These are phyloP conservation scores for Drosophila pegasa DNA, from an alignment of 2,888 invertebrate genomes.

Conservation along the genomic window DNA sequence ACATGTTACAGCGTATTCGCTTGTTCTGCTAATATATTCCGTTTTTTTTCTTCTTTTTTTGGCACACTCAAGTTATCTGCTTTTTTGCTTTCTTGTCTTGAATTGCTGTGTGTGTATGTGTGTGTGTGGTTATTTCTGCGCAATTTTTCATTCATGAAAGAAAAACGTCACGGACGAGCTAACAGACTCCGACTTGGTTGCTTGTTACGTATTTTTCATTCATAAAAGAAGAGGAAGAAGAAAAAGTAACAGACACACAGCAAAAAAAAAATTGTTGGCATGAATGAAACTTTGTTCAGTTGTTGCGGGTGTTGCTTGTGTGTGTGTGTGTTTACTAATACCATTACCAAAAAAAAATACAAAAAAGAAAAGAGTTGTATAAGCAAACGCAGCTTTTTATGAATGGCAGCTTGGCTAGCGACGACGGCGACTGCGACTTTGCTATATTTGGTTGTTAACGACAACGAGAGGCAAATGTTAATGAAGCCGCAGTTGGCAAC, in stretches of 20 bases:
- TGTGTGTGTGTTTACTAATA: conserved; percentile 4
- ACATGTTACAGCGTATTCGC: conserved; percentile 20
- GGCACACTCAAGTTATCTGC: conserved; percentile 20
- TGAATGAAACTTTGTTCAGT: conserved; percentile 47
- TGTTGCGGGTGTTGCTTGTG: conserved; percentile 53
- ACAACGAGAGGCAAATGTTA: conserved; percentile 73
- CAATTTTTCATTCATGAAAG: conserved; percentile 76
- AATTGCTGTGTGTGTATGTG: conserved; percentile 18
- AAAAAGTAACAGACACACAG: conserved; percentile 27
- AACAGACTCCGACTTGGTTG: conserved; percentile 40
- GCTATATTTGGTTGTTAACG: conserved; percentile 65
- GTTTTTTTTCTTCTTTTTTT: conserved; percentile 6
- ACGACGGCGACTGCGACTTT: conserved; percentile 32
- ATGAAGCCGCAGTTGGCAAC: conserved; percentile 63
- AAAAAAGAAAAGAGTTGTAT: conserved; percentile 49
- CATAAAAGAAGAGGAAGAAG: conserved; percentile 42
- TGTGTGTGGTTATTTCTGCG: conserved; percentile 40
- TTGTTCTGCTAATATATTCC: conserved; percentile 1
- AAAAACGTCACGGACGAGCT: conserved; percentile 57
- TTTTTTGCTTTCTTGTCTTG: conserved; percentile 25
- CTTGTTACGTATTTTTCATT: conserved; percentile 61
- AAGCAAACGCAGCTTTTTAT: conserved; percentile 58
- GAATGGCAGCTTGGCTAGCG: conserved; percentile 63
- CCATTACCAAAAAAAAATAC: conserved; percentile 22
- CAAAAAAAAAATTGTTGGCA: conserved; percentile 35